phyloP scores from a whole-genome alignment of 2,888 invertebrate species.

The Smittia sp. region DNA sequence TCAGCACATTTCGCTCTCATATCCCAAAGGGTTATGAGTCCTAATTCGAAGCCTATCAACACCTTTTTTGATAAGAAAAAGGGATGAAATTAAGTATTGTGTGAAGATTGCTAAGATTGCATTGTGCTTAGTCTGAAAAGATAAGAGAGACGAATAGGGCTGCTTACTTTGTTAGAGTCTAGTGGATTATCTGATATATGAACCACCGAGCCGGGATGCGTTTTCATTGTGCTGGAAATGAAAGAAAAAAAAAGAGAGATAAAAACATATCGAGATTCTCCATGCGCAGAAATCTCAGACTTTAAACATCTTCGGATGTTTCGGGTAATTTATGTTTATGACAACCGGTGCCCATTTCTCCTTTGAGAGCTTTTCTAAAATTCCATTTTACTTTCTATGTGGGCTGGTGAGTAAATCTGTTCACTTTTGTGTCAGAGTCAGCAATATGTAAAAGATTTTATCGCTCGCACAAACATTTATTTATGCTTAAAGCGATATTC shows the following conservation, averaged over 20 bases:
- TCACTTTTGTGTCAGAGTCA: background rate
- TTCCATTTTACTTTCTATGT: too few relatives aligned
- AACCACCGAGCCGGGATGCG: conserved; percentile 94
- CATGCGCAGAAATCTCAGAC: background rate
- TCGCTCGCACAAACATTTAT: background rate
- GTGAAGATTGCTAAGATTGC: background rate
- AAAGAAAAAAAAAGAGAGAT: conserved; percentile 43
- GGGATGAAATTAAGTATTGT: background rate
- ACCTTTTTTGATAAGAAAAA: conserved; percentile 60
- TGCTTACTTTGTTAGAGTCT: conserved; percentile 88
- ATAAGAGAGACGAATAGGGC: background rate
- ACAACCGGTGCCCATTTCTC: conserved; percentile 25
- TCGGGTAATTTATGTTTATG: conserved; percentile 24
- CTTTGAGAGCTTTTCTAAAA: background rate
- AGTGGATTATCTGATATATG: conserved; percentile 96
- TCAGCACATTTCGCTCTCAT: conserved; percentile 82
- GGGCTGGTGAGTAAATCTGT: background rate
- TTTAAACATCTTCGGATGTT: background rate
- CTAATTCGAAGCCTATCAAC: conserved; percentile 93
- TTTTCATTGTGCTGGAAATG: conserved; percentile 81
- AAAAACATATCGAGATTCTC: background rate
- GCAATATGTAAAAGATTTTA: background rate
- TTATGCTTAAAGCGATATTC: background rate
- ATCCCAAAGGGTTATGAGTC: conserved; percentile 95
- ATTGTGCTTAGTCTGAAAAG: conserved; percentile 31